Evolutionary conservation across 2,113 vertebrate genomes (phyloP).

Genomic region (Spermophilus dauricus): DNA sequence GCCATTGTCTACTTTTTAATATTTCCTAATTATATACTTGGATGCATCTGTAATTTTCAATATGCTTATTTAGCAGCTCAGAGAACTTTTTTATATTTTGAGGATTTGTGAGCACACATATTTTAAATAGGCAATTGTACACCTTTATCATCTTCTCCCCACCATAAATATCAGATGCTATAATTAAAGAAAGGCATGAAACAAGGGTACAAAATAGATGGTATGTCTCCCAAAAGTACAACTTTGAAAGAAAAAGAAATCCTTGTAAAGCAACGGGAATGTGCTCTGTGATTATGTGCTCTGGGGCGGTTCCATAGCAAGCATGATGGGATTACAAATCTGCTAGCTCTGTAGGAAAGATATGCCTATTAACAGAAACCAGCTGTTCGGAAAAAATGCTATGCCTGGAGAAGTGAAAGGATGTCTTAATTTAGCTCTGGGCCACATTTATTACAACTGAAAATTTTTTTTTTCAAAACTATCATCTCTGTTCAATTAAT

Average conservation of each 20-base stretch:
- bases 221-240: conserved; percentile 66
- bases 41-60: conserved; percentile 52
- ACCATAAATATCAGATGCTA: conserved; percentile 26
- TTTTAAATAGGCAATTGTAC: conserved; percentile 63
- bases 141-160: conserved; percentile 28
- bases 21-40: conserved; percentile 3
- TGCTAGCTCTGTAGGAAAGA: conserved; percentile 69
- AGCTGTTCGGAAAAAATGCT: conserved; percentile 74
- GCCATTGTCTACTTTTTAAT: background rate
- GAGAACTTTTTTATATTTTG: conserved; percentile 43
- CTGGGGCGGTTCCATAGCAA: conserved; percentile 58
- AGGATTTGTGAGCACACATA: conserved; percentile 57
- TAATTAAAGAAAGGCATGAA: conserved; percentile 74
- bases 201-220: conserved; percentile 59
- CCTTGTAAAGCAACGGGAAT: conserved; percentile 64
- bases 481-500: conserved; percentile 72
- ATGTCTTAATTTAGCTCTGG: conserved; percentile 84
- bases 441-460: conserved; percentile 71
- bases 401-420: conserved; percentile 77
- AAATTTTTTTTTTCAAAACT: conserved; percentile 52
- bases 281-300: conserved; percentile 69
- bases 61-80: background rate
- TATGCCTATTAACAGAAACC: conserved; percentile 82
- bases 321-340: conserved; percentile 76
- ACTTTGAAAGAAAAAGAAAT: conserved; percentile 37